Conservation (phyloP, 2,113 vertebrate species). For the Pluvialis apricaria region DNA sequence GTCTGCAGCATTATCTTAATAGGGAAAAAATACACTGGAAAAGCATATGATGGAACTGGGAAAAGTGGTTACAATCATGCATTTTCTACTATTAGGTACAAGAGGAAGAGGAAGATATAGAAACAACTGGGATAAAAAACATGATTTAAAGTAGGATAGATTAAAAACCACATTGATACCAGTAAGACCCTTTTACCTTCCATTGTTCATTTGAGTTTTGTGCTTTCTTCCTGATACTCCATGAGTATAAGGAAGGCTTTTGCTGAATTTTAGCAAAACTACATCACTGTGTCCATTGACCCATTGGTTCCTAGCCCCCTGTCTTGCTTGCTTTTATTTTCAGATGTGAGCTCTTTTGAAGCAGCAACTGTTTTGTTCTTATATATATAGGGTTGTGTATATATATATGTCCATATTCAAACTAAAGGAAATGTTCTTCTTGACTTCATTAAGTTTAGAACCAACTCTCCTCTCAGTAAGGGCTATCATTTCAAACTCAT, state of each 20-base stretch:
- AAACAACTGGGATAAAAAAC: background rate
- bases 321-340: background rate
- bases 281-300: background rate
- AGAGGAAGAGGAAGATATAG: background rate
- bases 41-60: background rate
- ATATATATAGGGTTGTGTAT: too few species aligned
- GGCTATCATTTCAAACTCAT: background rate
- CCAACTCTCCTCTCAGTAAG: background rate
- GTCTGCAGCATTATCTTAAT: background rate
- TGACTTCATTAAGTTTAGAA: background rate
- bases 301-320: background rate
- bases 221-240: background rate
- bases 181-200: background rate
- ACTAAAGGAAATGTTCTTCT: background rate
- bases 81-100: background rate
- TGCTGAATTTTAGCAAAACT: background rate
- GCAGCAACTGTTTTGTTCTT: background rate
- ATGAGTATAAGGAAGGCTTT: background rate
- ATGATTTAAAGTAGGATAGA: background rate
- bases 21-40: background rate
- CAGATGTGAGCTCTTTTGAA: background rate
- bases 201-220: background rate
- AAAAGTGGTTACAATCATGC: background rate
- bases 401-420: too few species aligned
- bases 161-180: background rate